These are phyloP conservation scores for Malacosoma neustria DNA, from an alignment of 2,888 invertebrate species.

Conservation along the genomic window DNA sequence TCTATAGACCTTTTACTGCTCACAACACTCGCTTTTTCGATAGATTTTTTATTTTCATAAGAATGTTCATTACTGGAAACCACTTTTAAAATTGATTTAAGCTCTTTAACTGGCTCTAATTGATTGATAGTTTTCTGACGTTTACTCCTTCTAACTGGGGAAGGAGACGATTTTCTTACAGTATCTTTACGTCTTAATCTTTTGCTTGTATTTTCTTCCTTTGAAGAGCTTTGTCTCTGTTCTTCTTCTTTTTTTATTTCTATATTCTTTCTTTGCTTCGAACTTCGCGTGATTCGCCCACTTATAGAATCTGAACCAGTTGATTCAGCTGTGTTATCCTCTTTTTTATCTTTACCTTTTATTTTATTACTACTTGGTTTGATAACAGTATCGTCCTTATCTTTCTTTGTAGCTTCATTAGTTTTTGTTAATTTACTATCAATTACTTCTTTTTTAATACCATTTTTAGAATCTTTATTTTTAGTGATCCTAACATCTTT, in stretches of 20 bases:
- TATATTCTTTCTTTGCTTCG: slow-evolving; percentile 1
- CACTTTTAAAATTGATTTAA: slow-evolving; percentile 23
- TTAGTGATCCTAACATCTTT: background rate
- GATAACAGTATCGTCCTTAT: background rate
- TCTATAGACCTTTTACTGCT: too few relatives aligned
- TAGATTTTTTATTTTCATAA: too few relatives aligned
- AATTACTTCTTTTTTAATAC: too few relatives aligned
- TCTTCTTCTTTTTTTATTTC: background rate
- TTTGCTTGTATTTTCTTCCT: slow-evolving; percentile 3
- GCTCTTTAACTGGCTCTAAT: slow-evolving; percentile 13
- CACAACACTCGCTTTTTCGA: slow-evolving; percentile 39
- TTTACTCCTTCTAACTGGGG: slow-evolving; percentile 39
- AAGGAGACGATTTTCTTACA: background rate
- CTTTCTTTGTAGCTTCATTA: slow-evolving; percentile 8
- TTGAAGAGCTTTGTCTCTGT: background rate
- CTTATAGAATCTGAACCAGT: background rate
- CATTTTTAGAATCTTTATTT: background rate
- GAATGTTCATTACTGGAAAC: too few relatives aligned
- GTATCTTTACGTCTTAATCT: slow-evolving; percentile 9
- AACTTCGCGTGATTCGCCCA: background rate
- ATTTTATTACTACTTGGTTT: background rate
- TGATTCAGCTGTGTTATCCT: slow-evolving; percentile 1
- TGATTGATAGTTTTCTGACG: slow-evolving; percentile 29
- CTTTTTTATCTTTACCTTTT: background rate
- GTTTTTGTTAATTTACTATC: too few relatives aligned